Evolutionary conservation across 2,797 vertebrate genomes (phyloP).

Genomic region (Prunella strophiata): DNA sequence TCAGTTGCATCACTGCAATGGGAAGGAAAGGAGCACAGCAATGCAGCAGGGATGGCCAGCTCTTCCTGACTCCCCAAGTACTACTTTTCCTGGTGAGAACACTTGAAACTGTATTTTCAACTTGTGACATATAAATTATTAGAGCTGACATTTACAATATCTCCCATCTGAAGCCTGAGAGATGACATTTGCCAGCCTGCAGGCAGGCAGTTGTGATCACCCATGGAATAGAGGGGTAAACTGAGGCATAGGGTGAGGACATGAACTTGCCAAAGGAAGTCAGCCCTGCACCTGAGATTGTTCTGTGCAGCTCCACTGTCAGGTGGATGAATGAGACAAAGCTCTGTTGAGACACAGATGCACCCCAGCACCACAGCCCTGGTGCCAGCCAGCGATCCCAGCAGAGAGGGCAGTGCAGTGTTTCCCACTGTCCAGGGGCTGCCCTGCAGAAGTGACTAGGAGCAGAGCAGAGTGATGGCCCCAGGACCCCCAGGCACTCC

Average conservation of each 20-base stretch:
- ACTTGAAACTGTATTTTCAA: background rate
- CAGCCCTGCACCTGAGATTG: background rate
- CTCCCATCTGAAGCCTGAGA: background rate
- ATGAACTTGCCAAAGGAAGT: background rate
- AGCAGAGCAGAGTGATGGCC: background rate
- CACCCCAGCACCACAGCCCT: rapidly evolving
- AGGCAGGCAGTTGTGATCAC: background rate
- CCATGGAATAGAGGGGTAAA: background rate
- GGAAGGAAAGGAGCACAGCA: background rate
- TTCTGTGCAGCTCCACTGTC: background rate
- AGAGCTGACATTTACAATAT: background rate
- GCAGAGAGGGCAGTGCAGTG: rapidly evolving
- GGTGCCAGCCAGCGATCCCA: rapidly evolving
- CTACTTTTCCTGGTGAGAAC: background rate
- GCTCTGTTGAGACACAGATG: background rate
- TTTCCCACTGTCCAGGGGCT: background rate
- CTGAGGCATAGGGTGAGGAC: background rate
- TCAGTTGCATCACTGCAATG: background rate
- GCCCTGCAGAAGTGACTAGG: background rate
- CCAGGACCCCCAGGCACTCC: background rate
- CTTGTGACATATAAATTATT: background rate
- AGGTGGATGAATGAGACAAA: background rate
- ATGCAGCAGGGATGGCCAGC: background rate
- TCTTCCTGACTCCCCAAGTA: background rate
- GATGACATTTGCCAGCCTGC: background rate